Base-by-base conservation (phyloP, 2,888 invertebrate species). In the Lasioglossum vierecki region DNA sequence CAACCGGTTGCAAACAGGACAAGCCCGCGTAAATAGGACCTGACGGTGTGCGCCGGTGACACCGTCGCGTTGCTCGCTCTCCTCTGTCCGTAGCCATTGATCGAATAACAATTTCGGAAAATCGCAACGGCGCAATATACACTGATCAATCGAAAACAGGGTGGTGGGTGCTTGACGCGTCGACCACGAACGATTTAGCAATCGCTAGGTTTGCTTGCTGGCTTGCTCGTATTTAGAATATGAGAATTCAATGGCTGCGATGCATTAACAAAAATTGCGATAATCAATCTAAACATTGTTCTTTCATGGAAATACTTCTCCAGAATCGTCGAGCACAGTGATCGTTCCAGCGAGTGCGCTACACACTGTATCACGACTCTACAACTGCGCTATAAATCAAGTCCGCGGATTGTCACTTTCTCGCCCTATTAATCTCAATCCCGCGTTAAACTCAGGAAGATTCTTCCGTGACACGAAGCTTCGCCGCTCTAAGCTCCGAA, bases 1-100 rank as follows among this genome's bases (percentile, higher is more conserved):
- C 35, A 68, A 73, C 44, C 73, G 44, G 73, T 30, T 63, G 30
- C 66, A 75, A 26, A 46, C 77, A 26, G 84, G 77, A 83, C 72
- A 57, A 49, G 57, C 41, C 18, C n/a, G 57, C 72, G 76, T 83
- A 83, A 83, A 83, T 84, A 77, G 72, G 77, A 84, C 77, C 41
- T 41, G 57, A 84, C 46, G 83, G 63, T 53, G 49, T 35, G 75
- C 72, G 81, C 46, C 60, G 41, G 35, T 79, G 73, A 73, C 74
- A 68, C 9, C 35, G 57, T 57, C 57, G 57, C 35, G 57, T 57
- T 22, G n/a, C n/a, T n/a, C 11, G 70, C 8, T 57, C 44, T 68
- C 53, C 35, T 15, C 30, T 35, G 22, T 44, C 39, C 46, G 57
- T 26, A 22, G 63, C 76, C 18, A n/a, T 44, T 63, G 63, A 76